Evolutionary conservation across 2,113 vertebrate genomes (phyloP), one percentile per base, ranked within the genome.

Genomic region (Vulpes lagopus): DNA sequence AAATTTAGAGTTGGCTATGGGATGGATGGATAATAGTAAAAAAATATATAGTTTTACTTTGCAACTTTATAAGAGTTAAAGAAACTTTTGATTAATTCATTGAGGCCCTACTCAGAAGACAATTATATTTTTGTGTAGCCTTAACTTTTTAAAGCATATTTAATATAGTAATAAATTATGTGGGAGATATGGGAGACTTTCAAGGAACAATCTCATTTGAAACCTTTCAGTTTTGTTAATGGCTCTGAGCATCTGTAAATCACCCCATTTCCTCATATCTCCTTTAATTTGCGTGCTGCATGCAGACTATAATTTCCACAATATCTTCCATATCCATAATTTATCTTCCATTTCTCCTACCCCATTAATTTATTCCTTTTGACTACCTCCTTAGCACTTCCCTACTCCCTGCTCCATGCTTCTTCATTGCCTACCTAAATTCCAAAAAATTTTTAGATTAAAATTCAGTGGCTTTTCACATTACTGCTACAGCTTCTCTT

Each of bases 291-390:
- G 25, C 20, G 8, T 80, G 8, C 25, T 73, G 14, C 11, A 89
- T 73, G 17, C 11, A 89, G 49, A 80, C 83, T 90, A 49, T 87
- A 23, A 38, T 32, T 79, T 95, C 30, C 20, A 32, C 5, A 73
- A 0, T 51, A 51, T 90, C 83, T 92, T 49, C 19, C 62, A 8
- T 67, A 64, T 69, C 10, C 35, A n/a, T 81, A 83, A 62, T 15
- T 32, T 79, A 5, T 53, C 38, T 85, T 92, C 22, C 8, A 32
- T 81, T 81, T 62, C 49, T 79, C 32, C 51, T 94, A 38, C 59
- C 22, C 3, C 76, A 20, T 32, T 94, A 90, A 90, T 92, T 80
- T 53, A 30, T 43, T 89, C 55, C 89, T 10, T 94, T 95, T 89
- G 32, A 51, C 8, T 84, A 38, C 32, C 3, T 95, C 30, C 20